Conservation (phyloP, 1,140 invertebrate species). For the Helicorthomorpha holstii region DNA sequence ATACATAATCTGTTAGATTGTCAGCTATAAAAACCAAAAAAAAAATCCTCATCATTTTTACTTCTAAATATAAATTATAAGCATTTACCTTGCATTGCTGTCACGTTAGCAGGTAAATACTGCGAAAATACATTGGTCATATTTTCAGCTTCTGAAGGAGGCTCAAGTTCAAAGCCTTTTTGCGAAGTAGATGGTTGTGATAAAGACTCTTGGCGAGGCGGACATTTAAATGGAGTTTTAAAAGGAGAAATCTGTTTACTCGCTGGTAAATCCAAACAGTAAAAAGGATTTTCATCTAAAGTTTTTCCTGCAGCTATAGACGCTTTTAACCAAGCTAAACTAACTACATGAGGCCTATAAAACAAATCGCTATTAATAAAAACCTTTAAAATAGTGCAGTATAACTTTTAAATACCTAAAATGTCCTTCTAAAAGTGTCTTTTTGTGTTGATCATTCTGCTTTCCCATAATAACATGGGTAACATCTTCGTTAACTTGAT, state of each 20-base stretch:
- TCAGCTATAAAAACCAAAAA: no score
- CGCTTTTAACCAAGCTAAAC: conserved; percentile 50
- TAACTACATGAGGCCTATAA: conserved; percentile 44
- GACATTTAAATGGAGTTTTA: conserved; percentile 15
- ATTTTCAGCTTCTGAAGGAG: no score
- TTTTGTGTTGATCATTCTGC: conserved; percentile 20
- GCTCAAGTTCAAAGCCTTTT: no score
- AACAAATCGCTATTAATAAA: conserved; percentile 9
- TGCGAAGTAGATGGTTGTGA: no score
- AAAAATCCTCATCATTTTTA: no score
- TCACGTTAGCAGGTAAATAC: no score
- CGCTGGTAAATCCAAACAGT: conserved; percentile 14
- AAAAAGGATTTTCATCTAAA: conserved; percentile 32
- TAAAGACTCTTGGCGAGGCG: conserved; percentile 19
- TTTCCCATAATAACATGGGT: conserved; percentile 63
- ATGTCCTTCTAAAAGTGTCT: conserved; percentile 12
- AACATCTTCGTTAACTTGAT: conserved; percentile 49
- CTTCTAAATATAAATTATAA: no score
- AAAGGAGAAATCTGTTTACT: no score
- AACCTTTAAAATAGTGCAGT: background rate
- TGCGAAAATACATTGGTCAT: no score
- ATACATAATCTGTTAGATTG: no score
- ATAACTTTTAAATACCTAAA: conserved; percentile 9
- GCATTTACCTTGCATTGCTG: no score
- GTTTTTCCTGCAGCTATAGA: conserved; percentile 42